Conservation (phyloP, 2,797 vertebrate species). For the Perodicticus potto region DNA sequence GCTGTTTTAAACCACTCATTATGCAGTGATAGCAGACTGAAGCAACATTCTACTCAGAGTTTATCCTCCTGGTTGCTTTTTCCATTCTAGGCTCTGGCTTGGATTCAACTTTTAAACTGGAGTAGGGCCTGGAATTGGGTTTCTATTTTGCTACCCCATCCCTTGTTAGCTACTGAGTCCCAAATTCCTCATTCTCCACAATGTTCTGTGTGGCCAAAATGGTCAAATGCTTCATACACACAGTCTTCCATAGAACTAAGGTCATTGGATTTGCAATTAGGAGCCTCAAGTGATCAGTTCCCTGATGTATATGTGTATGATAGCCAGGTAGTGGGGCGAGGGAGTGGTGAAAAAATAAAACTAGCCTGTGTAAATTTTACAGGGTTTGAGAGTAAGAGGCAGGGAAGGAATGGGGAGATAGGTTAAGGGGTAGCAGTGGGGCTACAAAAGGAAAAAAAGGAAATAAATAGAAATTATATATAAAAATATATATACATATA, state of each 20-base stretch:
- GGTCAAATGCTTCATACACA: not conserved
- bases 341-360: not conserved
- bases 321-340: not conserved
- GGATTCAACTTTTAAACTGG: not conserved
- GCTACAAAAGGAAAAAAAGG: not conserved
- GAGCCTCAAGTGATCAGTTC: not conserved
- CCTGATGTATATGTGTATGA: not conserved
- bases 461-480: not conserved
- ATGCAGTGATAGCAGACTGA: not conserved
- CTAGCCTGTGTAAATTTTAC: not conserved
- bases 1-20: not conserved
- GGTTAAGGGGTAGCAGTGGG: not conserved
- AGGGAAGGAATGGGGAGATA: not conserved
- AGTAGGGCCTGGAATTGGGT: not conserved
- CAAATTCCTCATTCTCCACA: not conserved
- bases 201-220: not conserved
- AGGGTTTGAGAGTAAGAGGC: not conserved
- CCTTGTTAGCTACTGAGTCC: not conserved
- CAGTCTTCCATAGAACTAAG: not conserved
- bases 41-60: not conserved
- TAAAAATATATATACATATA: not conserved
- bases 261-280: not conserved
- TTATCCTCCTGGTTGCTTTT: not conserved
- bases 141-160: not conserved
- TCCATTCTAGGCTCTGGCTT: not conserved